Evolutionary conservation across 2,797 vertebrate species (phyloP), one percentile per base, ranked within the genome.

Genomic region (Scomberomorus guttatus): DNA sequence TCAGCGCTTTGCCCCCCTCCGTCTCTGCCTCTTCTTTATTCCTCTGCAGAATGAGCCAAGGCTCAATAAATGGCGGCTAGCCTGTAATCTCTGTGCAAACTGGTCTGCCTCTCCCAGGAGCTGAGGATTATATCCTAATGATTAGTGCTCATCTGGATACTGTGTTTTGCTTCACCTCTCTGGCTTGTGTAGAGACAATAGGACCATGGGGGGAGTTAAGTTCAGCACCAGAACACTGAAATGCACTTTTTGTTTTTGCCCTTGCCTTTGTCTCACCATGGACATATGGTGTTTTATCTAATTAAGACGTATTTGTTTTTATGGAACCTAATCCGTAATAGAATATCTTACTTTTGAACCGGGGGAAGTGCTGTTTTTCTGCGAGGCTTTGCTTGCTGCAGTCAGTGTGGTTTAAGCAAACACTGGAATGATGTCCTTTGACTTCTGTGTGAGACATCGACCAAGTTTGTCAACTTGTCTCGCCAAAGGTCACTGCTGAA

Each of bases 51-150:
- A 94, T 94, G 93, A 95, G 93, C 90, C 91, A 66, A 29, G 86
- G 91, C 94, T 95, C 91, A 91, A 92, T 94, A 93, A 93, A 94
- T 94, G 92, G 92, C 77, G 64, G 84, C 90, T 84, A 84, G 89
- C 83, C 90, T 89, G 90, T 95, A 95, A 95, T 95, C 94, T 95
- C 91, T 93, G 89, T 88, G 92, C 92, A 93, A 94, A 95, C 92
- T 93, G 91, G 88, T 90, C 92, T 91, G 91, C 81, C 83, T 89
- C 92, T 95, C 95, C 90, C 90, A 90, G 88, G 90, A 94, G 92
- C 69, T 81, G 78, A 82, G 94, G 94, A 95, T 95, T 96, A 95
- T 95, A 92, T 94, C 87, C 92, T 95, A 95, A 95, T 95, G 94
- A 95, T 94, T 94, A 91, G 90, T 92, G 90, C 90, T 93, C 92